Conservation (phyloP, 2,113 vertebrate species). For the Oryzias woworae region DNA sequence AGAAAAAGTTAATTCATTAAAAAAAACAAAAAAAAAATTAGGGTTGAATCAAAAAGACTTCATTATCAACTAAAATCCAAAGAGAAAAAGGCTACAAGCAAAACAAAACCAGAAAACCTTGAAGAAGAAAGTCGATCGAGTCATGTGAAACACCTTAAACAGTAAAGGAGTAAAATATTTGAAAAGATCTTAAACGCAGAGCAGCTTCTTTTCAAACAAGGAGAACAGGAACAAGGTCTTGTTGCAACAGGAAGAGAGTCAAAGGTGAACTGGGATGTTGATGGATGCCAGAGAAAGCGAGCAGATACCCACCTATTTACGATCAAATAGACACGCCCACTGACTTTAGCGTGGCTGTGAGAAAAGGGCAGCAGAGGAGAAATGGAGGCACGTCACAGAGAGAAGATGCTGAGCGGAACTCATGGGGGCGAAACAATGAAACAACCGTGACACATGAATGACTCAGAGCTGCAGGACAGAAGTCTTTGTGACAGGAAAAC, state of each 20-base stretch:
- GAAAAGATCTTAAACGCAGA: conserved; percentile 6
- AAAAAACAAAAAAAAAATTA: too few relatives aligned
- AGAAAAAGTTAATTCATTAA: background rate
- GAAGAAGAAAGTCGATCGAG: conserved; percentile 13
- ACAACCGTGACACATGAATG: background rate
- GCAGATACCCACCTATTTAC: conserved; percentile 98
- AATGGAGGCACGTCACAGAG: conserved; percentile 13
- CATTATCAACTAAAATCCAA: background rate
- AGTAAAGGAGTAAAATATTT: background rate
- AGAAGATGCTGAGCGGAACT: conserved; percentile 22
- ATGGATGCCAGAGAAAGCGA: conserved; percentile 76
- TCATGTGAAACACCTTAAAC: conserved; percentile 9
- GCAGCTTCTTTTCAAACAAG: conserved; percentile 6
- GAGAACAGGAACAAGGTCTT: background rate
- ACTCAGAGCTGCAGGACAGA: background rate
- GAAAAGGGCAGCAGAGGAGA: conserved; percentile 57
- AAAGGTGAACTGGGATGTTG: conserved; percentile 36
- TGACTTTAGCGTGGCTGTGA: conserved; percentile 97
- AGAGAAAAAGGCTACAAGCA: conserved; percentile 56
- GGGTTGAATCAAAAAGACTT: background rate
- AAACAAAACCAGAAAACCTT: conserved; percentile 25
- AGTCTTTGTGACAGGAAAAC: background rate
- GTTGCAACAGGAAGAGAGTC: conserved; percentile 20
- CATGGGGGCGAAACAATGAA: conserved; percentile 13
- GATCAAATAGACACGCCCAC: conserved; percentile 96